Conservation (phyloP, 1,140 invertebrate genomes). For the Apocrypta bakeri region DNA sequence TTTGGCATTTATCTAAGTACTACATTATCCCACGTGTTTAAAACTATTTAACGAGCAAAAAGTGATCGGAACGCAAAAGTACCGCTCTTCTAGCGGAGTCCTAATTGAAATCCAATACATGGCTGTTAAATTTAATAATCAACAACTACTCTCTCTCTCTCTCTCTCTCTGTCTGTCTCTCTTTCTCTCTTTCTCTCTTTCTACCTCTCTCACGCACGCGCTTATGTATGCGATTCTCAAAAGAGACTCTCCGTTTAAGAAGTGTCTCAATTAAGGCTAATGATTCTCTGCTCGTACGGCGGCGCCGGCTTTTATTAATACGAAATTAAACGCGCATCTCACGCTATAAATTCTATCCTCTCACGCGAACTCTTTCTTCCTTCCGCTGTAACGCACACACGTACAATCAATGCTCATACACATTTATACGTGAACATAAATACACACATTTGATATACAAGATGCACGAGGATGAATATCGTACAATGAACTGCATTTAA, state of each 20-base stretch:
- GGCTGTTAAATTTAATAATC: conserved; percentile 5
- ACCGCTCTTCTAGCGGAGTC: neutral
- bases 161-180: too few relatives aligned
- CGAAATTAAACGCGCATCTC: conserved; percentile 8
- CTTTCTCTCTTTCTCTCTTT: too few relatives aligned
- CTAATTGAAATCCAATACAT: conserved; percentile 22
- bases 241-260: neutral
- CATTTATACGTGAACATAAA: too few relatives aligned
- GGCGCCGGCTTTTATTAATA: conserved; percentile 35
- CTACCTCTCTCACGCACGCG: neutral
- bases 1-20: neutral
- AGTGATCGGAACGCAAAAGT: neutral
- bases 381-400: neutral
- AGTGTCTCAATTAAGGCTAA: conserved; percentile 34
- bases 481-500: conserved; percentile 30
- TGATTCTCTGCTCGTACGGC: neutral
- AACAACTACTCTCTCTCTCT: neutral
- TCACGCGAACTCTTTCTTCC: conserved; percentile 37
- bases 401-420: neutral
- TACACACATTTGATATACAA: neutral
- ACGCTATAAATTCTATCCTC: conserved; percentile 16
- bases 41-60: neutral
- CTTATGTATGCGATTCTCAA: neutral
- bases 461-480: conserved; percentile 5
- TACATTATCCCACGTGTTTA: neutral